phyloP scores from a whole-genome alignment of 1,140 invertebrate genomes.

The Trichonephila inaurata region DNA sequence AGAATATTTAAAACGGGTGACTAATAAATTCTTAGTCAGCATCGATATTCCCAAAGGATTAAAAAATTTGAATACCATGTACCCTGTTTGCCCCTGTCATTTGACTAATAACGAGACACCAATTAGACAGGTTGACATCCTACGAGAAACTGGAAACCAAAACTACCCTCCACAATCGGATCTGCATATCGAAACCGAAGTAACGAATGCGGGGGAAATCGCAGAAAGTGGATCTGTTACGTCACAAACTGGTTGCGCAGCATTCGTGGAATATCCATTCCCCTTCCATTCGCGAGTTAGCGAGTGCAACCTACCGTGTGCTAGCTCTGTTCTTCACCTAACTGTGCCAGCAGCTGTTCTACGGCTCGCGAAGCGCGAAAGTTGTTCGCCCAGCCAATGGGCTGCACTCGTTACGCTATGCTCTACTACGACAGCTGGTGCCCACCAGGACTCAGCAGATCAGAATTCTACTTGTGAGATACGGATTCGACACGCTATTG shows the following conservation, averaged over 20 bases:
- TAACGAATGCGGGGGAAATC: background rate
- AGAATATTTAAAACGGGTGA: background rate
- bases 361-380: slow-evolving; percentile 55
- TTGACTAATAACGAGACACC: background rate
- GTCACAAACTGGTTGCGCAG: slow-evolving; percentile 66
- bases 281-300: slow-evolving; percentile 28
- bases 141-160: background rate
- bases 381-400: slow-evolving; percentile 15
- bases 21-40: background rate
- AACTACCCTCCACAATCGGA: background rate
- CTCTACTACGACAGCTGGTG: slow-evolving; percentile 36
- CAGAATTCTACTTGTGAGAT: slow-evolving; percentile 10
- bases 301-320: slow-evolving; percentile 15
- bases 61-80: background rate
- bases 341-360: slow-evolving; percentile 67
- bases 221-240: slow-evolving; percentile 64
- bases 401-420: background rate
- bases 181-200: slow-evolving; percentile 51
- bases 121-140: background rate
- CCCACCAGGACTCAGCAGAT: background rate
- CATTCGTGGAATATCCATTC: slow-evolving; percentile 70
- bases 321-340: background rate
- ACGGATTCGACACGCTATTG: background rate
- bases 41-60: background rate
- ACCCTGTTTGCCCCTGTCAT: background rate